Percentiles rank a stretch among this genome's conserved stretches.
These are phyloP conservation scores for Silurus aristotelis DNA, from an alignment of 2,797 vertebrate species.

Conservation along the genomic window DNA sequence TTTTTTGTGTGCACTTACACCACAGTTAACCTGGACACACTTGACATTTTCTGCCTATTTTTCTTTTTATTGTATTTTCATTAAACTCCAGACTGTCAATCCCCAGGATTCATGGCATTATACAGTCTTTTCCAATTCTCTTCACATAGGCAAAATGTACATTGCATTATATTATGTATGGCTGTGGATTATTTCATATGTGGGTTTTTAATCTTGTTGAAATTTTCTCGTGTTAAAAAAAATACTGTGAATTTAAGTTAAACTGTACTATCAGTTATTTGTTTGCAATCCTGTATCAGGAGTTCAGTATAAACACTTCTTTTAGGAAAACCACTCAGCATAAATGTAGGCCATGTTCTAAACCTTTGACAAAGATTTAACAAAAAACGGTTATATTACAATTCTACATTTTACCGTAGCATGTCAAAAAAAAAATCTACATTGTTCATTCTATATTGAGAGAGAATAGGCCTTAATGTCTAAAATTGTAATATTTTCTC, in stretches of 20 bases:
- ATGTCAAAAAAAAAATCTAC: conserved; percentile 97
- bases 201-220: conserved; percentile 56
- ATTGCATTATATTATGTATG: conserved; percentile 53
- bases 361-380: conserved; percentile 52
- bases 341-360: conserved; percentile 82
- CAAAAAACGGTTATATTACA: conserved; percentile 74
- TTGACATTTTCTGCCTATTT: conserved; percentile 64
- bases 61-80: conserved; percentile 42
- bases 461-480: conserved; percentile 74
- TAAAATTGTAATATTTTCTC: conserved; percentile 73
- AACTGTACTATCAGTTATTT: conserved; percentile 97
- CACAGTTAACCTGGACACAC: conserved; percentile 75
- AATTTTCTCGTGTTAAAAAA: conserved; percentile 69
- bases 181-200: conserved; percentile 70
- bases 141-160: conserved; percentile 49
- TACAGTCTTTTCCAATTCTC: conserved; percentile 49
- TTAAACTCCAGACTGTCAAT: conserved; percentile 22
- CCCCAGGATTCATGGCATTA: conserved; percentile 45
- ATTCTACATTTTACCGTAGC: conserved; percentile 87
- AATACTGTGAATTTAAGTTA: conserved; percentile 98
- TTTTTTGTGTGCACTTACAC: conserved; percentile 51
- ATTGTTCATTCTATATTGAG: conserved; percentile 82
- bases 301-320: conserved; percentile 76
- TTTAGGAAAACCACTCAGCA: conserved; percentile 76
- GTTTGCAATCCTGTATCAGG: conserved; percentile 95